These are phyloP conservation scores for Ophion slaviceki DNA, from an alignment of 2,888 invertebrate genomes.

Conservation along the genomic window DNA sequence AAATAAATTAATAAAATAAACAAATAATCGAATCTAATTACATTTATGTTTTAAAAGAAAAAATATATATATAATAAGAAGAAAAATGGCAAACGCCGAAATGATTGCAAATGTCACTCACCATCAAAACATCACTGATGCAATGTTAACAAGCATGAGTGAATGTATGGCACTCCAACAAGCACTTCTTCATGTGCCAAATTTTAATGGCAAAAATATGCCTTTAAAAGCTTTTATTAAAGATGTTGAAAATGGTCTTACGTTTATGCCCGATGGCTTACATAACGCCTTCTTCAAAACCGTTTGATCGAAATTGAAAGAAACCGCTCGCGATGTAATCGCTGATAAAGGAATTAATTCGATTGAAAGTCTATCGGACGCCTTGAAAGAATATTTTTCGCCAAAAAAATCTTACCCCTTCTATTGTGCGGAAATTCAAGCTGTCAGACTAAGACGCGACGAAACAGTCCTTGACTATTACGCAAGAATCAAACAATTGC, in stretches of 20 bases:
- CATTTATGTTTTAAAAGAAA: too few relatives aligned
- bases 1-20: too few relatives aligned
- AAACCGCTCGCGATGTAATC: conserved; percentile 10
- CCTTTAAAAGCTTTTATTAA: conserved; percentile 40
- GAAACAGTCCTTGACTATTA: conserved; percentile 32
- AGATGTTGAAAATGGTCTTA: conserved; percentile 42
- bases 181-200: too few relatives aligned
- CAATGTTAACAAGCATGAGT: too few relatives aligned
- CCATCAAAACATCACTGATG: too few relatives aligned
- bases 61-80: too few relatives aligned
- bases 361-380: conserved; percentile 6
- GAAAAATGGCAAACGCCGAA: too few relatives aligned
- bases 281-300: conserved; percentile 36
- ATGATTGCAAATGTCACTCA: too few relatives aligned
- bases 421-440: conserved; percentile 50
- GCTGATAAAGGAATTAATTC: conserved; percentile 13
- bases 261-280: conserved; percentile 21
- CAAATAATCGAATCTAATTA: too few relatives aligned
- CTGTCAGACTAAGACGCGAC: conserved; percentile 24
- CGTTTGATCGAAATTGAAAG: conserved; percentile 22
- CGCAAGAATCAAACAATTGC: background rate
- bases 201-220: conserved; percentile 48
- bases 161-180: too few relatives aligned
- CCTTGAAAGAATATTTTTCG: conserved; percentile 16
- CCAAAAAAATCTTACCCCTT: conserved; percentile 29